Percentiles rank a stretch among this genome's conserved stretches.
These are phyloP conservation scores for Malurus splendens DNA, from an alignment of 2,797 vertebrate species.

Conservation along the genomic window DNA sequence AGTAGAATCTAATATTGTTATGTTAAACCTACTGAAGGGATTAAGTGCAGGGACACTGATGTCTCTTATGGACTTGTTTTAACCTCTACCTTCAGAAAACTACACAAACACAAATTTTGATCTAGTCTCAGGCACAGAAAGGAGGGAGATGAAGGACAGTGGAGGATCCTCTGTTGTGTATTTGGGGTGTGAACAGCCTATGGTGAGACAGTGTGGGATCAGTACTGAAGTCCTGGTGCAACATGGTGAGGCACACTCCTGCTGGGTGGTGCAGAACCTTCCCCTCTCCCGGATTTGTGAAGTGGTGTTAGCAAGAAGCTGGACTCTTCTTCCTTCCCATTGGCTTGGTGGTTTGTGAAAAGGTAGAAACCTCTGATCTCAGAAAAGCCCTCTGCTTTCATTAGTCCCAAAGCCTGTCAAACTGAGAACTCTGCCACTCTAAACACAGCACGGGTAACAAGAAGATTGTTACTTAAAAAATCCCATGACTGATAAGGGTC, in stretches of 20 bases:
- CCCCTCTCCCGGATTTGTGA: neutral
- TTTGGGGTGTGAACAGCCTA: neutral
- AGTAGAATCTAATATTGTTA: neutral
- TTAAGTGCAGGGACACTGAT: neutral
- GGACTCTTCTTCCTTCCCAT: neutral
- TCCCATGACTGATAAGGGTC: neutral
- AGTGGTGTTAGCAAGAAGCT: neutral
- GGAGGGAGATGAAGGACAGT: neutral
- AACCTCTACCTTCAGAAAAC: neutral
- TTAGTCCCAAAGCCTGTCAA: neutral
- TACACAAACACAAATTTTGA: neutral
- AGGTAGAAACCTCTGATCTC: neutral
- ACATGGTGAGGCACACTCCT: rapidly evolving
- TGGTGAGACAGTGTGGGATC: neutral
- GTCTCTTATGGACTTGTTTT: neutral
- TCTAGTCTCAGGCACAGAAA: neutral
- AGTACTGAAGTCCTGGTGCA: neutral
- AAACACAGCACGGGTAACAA: neutral
- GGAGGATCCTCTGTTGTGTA: neutral
- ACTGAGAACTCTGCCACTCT: neutral
- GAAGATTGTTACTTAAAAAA: neutral
- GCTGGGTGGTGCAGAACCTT: neutral
- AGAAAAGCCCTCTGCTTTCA: neutral
- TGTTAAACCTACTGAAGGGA: neutral
- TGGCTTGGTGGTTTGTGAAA: neutral